Conservation (phyloP, 2,888 invertebrate species). For the Thalpophila matura region DNA sequence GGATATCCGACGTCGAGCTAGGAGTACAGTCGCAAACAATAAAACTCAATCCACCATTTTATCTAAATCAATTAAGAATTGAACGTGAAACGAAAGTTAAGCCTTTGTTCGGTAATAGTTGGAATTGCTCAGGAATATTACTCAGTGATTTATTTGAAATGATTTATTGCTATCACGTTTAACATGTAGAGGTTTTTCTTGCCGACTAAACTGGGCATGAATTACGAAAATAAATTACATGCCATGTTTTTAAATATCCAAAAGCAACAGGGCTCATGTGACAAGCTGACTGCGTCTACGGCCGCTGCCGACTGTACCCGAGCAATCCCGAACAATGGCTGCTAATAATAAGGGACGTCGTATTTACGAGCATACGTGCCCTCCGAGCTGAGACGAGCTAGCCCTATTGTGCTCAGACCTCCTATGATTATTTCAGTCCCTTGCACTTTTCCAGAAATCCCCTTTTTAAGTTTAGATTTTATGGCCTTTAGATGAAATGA, state of each 20-base stretch:
- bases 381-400: slow-evolving; percentile 85
- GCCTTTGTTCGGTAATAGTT: slow-evolving; percentile 22
- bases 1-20: slow-evolving; percentile 85
- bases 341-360: slow-evolving; percentile 89
- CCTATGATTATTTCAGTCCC: slow-evolving; percentile 89
- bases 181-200: slow-evolving; percentile 23
- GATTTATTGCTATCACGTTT: slow-evolving; percentile 28
- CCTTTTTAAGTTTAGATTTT: slow-evolving; percentile 83
- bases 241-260: slow-evolving; percentile 53
- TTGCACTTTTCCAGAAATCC: slow-evolving; percentile 86
- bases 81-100: slow-evolving; percentile 23
- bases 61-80: slow-evolving; percentile 48
- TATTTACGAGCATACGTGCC: slow-evolving; percentile 90
- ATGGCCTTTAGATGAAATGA: slow-evolving; percentile 80
- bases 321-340: slow-evolving; percentile 87
- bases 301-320: slow-evolving; percentile 80
- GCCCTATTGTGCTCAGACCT: slow-evolving; percentile 89
- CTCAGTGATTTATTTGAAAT: slow-evolving; percentile 22
- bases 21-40: slow-evolving; percentile 76
- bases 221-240: slow-evolving; percentile 56
- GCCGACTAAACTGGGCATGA: slow-evolving; percentile 26
- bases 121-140: slow-evolving; percentile 5
- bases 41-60: slow-evolving; percentile 46
- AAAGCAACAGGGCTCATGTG: slow-evolving; percentile 61
- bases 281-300: slow-evolving; percentile 55